Conservation (phyloP, 2,113 vertebrate species). For the Apus apus region DNA sequence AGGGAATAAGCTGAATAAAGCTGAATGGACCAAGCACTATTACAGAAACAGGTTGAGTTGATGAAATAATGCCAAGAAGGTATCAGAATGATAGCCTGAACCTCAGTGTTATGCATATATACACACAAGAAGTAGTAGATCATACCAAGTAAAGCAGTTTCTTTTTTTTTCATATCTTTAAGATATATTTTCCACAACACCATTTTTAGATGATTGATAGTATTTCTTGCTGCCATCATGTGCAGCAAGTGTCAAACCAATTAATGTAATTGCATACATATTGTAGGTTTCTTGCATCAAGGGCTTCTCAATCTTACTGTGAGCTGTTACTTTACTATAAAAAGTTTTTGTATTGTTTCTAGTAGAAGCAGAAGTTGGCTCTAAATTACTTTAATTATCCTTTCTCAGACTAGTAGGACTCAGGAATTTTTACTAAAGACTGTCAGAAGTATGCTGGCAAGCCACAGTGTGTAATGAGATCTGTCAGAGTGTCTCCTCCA, state of each 20-base stretch:
- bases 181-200: neutral
- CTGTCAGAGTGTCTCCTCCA: slow-evolving; percentile 7
- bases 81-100: neutral
- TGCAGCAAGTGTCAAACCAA: neutral
- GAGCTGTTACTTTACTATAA: slow-evolving; percentile 17
- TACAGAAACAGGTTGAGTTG: neutral
- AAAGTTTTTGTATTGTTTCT: neutral
- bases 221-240: neutral
- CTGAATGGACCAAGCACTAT: neutral
- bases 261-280: neutral
- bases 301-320: neutral
- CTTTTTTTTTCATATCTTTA: neutral
- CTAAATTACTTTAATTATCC: slow-evolving; percentile 21
- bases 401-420: neutral
- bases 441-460: slow-evolving; percentile 27
- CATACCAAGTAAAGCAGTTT: neutral
- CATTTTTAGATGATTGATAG: neutral
- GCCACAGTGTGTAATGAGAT: neutral
- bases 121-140: neutral
- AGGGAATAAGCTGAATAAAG: neutral
- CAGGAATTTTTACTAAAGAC: slow-evolving; percentile 22
- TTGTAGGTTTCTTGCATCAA: neutral
- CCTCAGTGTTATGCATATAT: neutral
- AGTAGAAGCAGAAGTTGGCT: neutral
- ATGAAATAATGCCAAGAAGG: neutral